These are phyloP conservation scores for Atta colombica DNA, from an alignment of 1,140 invertebrate species.

Conservation along the genomic window DNA sequence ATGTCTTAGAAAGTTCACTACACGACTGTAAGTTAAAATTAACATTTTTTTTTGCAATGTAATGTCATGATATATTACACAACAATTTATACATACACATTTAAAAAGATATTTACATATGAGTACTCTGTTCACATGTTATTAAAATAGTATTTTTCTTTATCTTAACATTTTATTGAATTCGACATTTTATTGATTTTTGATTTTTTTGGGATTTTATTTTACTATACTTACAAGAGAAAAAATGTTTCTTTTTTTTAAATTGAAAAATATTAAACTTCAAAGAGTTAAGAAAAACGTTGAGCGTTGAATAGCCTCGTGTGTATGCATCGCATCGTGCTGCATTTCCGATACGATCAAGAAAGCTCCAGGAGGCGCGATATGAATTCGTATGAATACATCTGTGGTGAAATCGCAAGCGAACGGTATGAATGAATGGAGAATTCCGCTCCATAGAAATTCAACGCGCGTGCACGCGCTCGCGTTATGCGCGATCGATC, in stretches of 20 bases:
- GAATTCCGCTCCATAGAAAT: constrained; percentile 49
- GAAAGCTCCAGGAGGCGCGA: constrained; percentile 44
- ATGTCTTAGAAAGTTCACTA: too few species aligned
- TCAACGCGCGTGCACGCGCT: constrained; percentile 33
- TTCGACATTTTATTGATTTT: neutral
- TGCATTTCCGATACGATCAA: constrained; percentile 57
- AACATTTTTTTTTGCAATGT: too few species aligned
- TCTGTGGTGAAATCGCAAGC: constrained; percentile 56
- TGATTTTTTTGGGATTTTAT: neutral
- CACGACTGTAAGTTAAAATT: too few species aligned
- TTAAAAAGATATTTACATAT: neutral
- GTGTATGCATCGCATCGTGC: constrained; percentile 25
- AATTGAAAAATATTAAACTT: constrained; percentile 15
- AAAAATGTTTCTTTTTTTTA: neutral
- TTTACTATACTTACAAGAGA: too few species aligned
- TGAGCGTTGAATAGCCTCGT: constrained; percentile 17
- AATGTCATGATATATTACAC: neutral
- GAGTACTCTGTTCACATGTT: neutral
- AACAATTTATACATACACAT: neutral
- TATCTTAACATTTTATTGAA: constrained; percentile 1
- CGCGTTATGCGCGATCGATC: constrained; percentile 54
- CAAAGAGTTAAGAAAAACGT: neutral
- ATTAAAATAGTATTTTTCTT: neutral
- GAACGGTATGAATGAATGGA: constrained; percentile 47
- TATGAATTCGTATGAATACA: constrained; percentile 64